These are phyloP conservation scores for Cassiopea andromeda DNA, from an alignment of 30 jellyfish, hydroid and myxozoan species.

Conservation along the genomic window DNA sequence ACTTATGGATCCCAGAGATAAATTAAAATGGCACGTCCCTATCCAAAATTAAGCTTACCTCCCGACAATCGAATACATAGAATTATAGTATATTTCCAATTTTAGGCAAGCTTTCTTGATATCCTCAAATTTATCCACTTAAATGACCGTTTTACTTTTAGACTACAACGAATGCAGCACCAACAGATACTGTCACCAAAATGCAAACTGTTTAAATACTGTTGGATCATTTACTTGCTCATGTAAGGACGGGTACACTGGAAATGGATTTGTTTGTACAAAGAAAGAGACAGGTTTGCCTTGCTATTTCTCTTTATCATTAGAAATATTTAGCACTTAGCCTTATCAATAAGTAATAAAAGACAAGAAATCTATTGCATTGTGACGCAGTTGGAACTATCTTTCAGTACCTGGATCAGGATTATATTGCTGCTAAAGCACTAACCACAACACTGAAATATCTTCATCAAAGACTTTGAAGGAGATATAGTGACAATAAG, in stretches of 20 bases:
- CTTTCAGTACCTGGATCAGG: no score
- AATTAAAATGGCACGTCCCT: no score
- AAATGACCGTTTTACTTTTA: neutral
- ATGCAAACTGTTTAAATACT: conserved; percentile 10
- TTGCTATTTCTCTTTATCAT: neutral
- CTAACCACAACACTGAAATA: no score
- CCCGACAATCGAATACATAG: no score
- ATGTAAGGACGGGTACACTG: conserved; percentile 22
- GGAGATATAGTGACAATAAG: no score
- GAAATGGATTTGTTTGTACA: conserved; percentile 42
- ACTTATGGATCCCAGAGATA: no score
- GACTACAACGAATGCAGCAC: conserved; percentile 27
- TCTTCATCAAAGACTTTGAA: no score
- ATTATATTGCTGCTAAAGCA: no score
- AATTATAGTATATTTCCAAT: no score
- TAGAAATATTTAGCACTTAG: neutral
- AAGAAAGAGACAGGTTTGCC: neutral
- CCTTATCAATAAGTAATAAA: neutral
- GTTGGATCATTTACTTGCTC: neutral
- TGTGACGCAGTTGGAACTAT: no score
- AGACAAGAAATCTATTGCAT: no score
- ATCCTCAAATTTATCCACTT: neutral
- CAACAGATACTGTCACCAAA: neutral
- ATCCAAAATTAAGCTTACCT: no score
- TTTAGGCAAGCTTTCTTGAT: neutral